Base-by-base conservation (phyloP, 2,888 invertebrate species). In the Megaustenia siamemsis region DNA sequence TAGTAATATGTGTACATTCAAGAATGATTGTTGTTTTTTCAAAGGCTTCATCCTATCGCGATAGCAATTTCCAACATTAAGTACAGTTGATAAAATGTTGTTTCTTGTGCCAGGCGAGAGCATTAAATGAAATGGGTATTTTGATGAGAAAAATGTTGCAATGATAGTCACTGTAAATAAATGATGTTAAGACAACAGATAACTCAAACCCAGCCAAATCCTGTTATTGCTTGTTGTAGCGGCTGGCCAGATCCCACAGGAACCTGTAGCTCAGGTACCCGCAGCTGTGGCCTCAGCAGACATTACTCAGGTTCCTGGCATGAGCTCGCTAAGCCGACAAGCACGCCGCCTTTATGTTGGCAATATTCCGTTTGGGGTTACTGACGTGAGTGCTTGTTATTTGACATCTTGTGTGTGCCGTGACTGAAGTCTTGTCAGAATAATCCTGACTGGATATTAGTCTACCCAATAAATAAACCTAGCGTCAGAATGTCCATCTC, bases 301-400 rank as follows among this genome's bases (percentile, higher is more conserved):
- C 80, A 80, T 85, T 53, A 76, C 84, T 63, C 85, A 85, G 81
- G 85, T 85, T 81, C 85, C 85, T 38, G 85, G 85, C 73, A 85
- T 85, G 76, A 98, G 98, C 40, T 98, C 98, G 4, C 98, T 99
- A 87, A 98, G 98, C 8, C 93, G 95, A 87, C 98, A 99, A 95
- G 98, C 98, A 0, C 95, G 98, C 88, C 95, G 97, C 85, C 95
- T 99, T 83, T 99, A 99, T 93, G 98, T 99, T 83, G 99, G 94
- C 82, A 99, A 99, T 95, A 99, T 99, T 95, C 99, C 99, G 45
- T 99, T 99, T 94, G 99, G 99, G 86, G 98, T 99, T n/a, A 98
- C 99, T 43, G 94, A 94, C 95, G 95, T 95, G 85, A 85, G 85
- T 84, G 71, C 49, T 82, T 56, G 81, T 40, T 32, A 38, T 5